Evolutionary conservation across 2,797 vertebrate species (phyloP).

Genomic region (Callimico goeldii): DNA sequence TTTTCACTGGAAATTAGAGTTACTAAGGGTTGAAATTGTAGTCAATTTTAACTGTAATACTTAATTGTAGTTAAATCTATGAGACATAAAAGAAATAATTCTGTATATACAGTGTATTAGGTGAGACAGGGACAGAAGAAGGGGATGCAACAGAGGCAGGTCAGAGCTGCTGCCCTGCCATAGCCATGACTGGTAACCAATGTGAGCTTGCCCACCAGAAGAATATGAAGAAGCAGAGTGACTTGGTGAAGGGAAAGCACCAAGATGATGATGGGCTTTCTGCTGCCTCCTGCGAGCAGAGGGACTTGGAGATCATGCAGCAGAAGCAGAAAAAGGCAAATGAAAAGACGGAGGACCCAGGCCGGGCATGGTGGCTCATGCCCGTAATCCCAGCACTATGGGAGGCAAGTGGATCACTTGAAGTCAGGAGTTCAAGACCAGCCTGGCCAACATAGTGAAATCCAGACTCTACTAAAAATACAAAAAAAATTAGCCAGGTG

Average conservation of each 20-base stretch:
- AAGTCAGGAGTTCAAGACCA: no score
- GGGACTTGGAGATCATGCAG: neutral
- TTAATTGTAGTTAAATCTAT: neutral
- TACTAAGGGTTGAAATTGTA: neutral
- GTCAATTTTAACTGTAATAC: neutral
- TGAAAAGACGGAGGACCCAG: neutral
- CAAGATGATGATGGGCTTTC: neutral
- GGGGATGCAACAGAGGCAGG: neutral
- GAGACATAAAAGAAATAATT: neutral
- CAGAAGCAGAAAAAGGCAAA: neutral
- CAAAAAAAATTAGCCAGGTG: no score
- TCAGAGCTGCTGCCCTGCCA: neutral
- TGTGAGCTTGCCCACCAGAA: neutral
- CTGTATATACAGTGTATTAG: neutral
- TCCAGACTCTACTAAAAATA: no score
- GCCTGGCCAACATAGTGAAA: no score
- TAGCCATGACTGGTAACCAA: neutral
- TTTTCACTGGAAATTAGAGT: neutral
- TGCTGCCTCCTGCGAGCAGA: neutral
- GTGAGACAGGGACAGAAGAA: neutral
- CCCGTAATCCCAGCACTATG: no score
- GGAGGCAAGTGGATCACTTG: no score
- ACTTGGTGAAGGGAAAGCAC: neutral
- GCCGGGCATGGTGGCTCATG: fast-evolving
- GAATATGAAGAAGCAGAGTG: neutral